These are phyloP conservation scores for Pandemis heparana DNA, from an alignment of 2,888 invertebrate genomes.

Conservation along the genomic window DNA sequence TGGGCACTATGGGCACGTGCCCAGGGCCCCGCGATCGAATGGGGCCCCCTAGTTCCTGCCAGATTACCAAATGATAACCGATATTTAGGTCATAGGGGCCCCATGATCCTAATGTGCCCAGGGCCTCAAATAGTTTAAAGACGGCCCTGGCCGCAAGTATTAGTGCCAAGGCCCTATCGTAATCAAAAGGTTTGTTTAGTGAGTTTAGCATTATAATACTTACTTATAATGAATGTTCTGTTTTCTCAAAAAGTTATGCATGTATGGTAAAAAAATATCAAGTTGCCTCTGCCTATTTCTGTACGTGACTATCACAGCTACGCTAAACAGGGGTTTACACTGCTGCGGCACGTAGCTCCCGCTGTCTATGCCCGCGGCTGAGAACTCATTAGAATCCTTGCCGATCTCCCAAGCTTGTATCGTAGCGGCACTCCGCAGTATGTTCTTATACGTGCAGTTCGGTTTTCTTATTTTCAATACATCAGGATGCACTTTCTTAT, in stretches of 20 bases:
- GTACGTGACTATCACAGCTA: constrained; percentile 93
- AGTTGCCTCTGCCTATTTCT: constrained; percentile 92
- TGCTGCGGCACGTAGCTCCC: constrained; percentile 67
- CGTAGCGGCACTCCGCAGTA: constrained; percentile 58
- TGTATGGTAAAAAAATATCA: constrained; percentile 91
- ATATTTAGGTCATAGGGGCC: too few species aligned
- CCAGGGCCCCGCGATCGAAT: too few species aligned
- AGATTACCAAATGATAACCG: too few species aligned
- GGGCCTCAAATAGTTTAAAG: too few species aligned
- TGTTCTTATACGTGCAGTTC: constrained; percentile 67
- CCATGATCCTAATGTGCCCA: too few species aligned
- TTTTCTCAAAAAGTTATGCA: constrained; percentile 93
- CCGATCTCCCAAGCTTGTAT: constrained; percentile 58
- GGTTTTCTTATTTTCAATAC: constrained; percentile 50
- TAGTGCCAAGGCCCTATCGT: too few species aligned
- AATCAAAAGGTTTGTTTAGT: too few species aligned
- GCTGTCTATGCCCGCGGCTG: constrained; percentile 37
- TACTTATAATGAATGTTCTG: constrained; percentile 93
- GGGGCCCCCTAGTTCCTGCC: too few species aligned
- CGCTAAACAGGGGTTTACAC: constrained; percentile 84
- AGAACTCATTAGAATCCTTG: constrained; percentile 56
- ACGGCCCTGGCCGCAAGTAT: too few species aligned
- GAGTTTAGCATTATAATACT: constrained; percentile 48
- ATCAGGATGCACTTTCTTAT: constrained; percentile 55
- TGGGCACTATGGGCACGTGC: too few species aligned